These are phyloP conservation scores for Sebastes vulpes DNA, from an alignment of 2,797 vertebrate species.

Conservation along the genomic window DNA sequence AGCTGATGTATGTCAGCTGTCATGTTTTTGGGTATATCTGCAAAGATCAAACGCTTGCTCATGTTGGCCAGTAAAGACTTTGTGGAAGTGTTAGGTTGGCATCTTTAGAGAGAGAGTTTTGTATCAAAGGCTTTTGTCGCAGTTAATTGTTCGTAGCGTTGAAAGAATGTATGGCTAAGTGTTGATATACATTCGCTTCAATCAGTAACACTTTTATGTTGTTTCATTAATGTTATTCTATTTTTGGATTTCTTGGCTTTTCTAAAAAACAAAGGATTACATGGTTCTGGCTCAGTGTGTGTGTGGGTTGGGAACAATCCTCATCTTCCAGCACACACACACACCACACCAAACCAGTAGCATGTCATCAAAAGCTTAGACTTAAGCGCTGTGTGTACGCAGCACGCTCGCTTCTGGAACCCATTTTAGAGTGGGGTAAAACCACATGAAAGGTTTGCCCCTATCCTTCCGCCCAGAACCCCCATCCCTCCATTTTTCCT, in stretches of 20 bases:
- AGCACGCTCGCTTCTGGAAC: conserved; percentile 75
- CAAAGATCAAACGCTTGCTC: conserved; percentile 45
- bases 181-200: conserved; percentile 20
- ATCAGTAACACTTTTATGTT: conserved; percentile 13
- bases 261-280: conserved; percentile 29
- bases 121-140: conserved; percentile 37
- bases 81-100: conserved; percentile 9
- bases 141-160: conserved; percentile 37
- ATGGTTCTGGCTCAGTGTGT: conserved; percentile 7
- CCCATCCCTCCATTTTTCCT: conserved; percentile 27
- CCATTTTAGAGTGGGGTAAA: conserved; percentile 70
- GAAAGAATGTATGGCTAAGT: conserved; percentile 4
- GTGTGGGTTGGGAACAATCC: background rate
- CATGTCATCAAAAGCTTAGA: conserved; percentile 76
- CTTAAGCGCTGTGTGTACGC: conserved; percentile 53
- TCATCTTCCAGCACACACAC: conserved; percentile 20
- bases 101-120: conserved; percentile 12
- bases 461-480: conserved; percentile 48
- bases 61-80: conserved; percentile 35
- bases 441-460: conserved; percentile 78
- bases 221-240: conserved; percentile 9
- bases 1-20: conserved; percentile 54
- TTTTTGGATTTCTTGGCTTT: no score
- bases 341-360: conserved; percentile 64
- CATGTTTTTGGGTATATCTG: conserved; percentile 56